These are phyloP conservation scores for Acanthosoma haemorrhoidale DNA, from an alignment of 2,888 invertebrate species.

Conservation along the genomic window DNA sequence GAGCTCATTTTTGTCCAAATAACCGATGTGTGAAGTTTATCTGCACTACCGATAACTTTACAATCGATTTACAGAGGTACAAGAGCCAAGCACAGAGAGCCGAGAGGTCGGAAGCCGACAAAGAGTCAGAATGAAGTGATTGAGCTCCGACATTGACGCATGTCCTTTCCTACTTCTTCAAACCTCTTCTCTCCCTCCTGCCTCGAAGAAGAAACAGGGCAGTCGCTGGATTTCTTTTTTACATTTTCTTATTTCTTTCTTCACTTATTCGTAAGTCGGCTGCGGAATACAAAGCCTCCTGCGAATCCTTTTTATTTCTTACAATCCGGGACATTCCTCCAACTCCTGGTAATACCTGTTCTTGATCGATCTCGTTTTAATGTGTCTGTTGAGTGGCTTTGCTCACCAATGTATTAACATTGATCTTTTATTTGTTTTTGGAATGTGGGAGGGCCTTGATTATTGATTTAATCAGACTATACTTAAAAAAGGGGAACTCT, in stretches of 20 bases:
- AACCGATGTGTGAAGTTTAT: too few species aligned
- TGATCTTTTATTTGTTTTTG: too few species aligned
- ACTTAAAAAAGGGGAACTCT: too few species aligned
- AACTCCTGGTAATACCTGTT: neutral
- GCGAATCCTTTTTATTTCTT: neutral
- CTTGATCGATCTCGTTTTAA: neutral
- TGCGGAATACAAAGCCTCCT: conserved; percentile 5
- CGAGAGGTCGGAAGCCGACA: neutral
- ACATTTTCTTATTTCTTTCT: conserved; percentile 4
- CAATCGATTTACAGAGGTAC: too few species aligned
- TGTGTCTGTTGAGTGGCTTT: too few species aligned
- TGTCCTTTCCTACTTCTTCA: neutral
- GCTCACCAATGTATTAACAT: too few species aligned
- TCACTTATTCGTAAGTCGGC: neutral
- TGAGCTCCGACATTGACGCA: conserved; percentile 22
- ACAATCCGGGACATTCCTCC: conserved; percentile 9
- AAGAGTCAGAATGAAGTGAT: conserved; percentile 18
- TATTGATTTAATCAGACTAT: too few species aligned
- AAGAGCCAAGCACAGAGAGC: too few species aligned
- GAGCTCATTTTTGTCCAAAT: too few species aligned
- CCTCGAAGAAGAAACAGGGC: neutral
- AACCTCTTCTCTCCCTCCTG: neutral
- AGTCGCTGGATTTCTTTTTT: neutral
- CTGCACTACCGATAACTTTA: too few species aligned
- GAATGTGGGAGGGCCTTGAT: too few species aligned